A percentile compares a stretch with the other conserved stretches of the same genome.
Conservation (phyloP, 2,113 vertebrate species). For the Ia io region DNA sequence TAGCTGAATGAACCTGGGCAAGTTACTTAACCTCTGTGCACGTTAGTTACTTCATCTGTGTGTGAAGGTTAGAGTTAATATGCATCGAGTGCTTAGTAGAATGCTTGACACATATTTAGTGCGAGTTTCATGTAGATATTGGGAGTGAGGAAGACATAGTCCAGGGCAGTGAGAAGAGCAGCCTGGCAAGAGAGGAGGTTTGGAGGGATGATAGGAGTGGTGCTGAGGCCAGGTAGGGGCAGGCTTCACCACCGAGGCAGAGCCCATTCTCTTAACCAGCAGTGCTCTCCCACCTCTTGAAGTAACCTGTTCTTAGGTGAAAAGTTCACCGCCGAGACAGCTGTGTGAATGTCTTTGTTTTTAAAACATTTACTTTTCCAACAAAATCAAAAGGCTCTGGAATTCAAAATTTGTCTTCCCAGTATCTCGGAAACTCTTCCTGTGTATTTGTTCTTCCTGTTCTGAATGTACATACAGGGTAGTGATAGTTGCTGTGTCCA, state of each 20-base stretch:
- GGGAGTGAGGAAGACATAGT: neutral
- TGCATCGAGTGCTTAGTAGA: neutral
- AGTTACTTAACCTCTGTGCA: neutral
- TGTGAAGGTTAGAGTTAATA: neutral
- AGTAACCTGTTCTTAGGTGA: neutral
- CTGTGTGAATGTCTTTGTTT: neutral
- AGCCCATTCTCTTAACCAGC: neutral
- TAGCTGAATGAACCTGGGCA: neutral
- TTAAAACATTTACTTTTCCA: neutral
- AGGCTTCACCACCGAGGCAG: neutral
- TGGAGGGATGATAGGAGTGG: neutral
- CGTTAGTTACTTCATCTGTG: neutral
- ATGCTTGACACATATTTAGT: neutral
- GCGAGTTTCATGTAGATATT: neutral
- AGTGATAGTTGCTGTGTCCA: neutral
- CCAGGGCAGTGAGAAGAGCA: neutral
- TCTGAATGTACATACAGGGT: neutral
- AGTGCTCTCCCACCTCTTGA: neutral
- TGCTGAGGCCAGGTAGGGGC: neutral
- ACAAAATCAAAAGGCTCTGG: neutral
- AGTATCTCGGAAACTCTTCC: neutral
- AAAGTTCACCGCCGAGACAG: neutral
- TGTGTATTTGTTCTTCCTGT: neutral
- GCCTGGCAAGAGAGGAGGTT: neutral
- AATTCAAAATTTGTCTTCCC: neutral